Evolutionary conservation across 2,797 vertebrate species (phyloP), one percentile per base, ranked within the genome.

Genomic region (Pelobates cultripes): DNA sequence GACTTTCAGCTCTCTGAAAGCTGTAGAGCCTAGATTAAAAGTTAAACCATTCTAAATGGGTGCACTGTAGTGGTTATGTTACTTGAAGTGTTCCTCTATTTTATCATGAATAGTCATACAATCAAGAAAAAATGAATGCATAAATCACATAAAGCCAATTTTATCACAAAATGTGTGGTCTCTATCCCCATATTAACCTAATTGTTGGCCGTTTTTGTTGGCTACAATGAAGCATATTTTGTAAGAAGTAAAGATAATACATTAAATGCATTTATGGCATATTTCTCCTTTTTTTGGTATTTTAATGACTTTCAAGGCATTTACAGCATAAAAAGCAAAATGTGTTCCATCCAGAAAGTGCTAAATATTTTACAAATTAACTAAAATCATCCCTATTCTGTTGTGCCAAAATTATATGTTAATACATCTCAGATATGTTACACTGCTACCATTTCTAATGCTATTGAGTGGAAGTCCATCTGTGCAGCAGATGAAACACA

Each of bases 401-500:
- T 15, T 67, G 14, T 80, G 57, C 73, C 67, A 79, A 73, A 14
- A 75, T 83, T 60, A 75, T 10, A 51, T 51, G 47, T 51, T 28
- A 51, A 51, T 10, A 75, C 80, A 84, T 84, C 82, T 83, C 72
- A 83, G 77, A 75, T 60, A 80, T 76, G 70, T 79, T 79, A 67
- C 61, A 72, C 68, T 72, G 77, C 77, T 84, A 60, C 67, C 40
- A 84, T 79, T 79, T 83, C 55, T 63, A 75, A 79, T 83, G 64
- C 60, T 69, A 75, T 51, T 80, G 55, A 70, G 79, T 79, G n/a
- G 77, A 60, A 63, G 67, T 84, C 82, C 82, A 84, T 84, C 77
- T 84, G 82, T 80, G 79, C 60, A 72, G 67, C 82, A 84, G 82
- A 84, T 80, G 77, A 79, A 51, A 84, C 51, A 63, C 43, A 79